Base-by-base conservation (phyloP, 1,140 invertebrate genomes). In the Diorhabda sublineata region DNA sequence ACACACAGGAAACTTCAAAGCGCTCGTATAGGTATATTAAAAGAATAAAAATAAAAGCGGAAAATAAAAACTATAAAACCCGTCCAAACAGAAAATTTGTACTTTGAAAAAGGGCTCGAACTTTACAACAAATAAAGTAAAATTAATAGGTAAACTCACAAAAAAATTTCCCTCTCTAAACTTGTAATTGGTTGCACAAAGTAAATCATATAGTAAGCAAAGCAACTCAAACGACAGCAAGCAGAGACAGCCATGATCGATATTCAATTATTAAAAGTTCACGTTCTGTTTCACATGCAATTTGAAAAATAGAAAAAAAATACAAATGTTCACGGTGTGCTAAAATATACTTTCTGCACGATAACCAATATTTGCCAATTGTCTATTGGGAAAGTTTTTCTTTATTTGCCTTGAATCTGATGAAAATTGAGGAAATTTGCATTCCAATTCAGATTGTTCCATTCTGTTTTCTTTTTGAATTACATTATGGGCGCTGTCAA, bases 231-330 rank as follows among this genome's bases (percentile, higher is more conserved):
- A 61, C 45, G 68, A 64, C 44, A 60, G 57, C n/a, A 60, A 60
- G 57, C n/a, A 60, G 45, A 60, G 41, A 64, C 63, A 62, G 64
- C 60, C 57, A 45, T 64, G 64, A 64, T 71, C 70, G 61, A 71
- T 71, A 71, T 71, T 71, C 70, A 66, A 71, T 71, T 71, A 71
- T 71, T 71, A 71, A 71, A 71, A 69, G 67, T 71, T 69, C 69
- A 71, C 69, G 63, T 71, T 70, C 62, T 66, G 66, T 68, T 71
- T 67, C 70, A 73, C 65, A 68, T 63, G 45, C 66, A 58, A 63
- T 59, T 45, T 45, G 26, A 42, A 60, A 67, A 59, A 26, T 26
- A 26, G 26, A 67, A 67, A 64, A 62, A 8, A 62, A 62, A 2
- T 52, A 52, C 47, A 52, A 52, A 52, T 52, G 47, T 52, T 52